These are phyloP conservation scores for Cydia splendana DNA, from an alignment of 1,140 invertebrate species.

Conservation along the genomic window DNA sequence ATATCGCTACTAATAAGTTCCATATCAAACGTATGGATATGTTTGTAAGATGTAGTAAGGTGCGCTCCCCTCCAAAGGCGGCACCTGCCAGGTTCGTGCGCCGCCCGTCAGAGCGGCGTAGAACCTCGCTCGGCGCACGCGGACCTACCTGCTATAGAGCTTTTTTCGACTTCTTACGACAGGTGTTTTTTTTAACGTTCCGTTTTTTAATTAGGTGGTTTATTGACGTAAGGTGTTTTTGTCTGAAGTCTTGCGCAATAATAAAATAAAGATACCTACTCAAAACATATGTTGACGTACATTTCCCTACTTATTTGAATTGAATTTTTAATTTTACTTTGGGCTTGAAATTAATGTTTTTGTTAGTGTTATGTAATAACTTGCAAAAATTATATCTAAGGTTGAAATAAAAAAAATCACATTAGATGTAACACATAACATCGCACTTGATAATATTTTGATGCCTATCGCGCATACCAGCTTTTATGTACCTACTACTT, in stretches of 20 bases:
- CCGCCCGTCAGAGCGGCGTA: slow-evolving; percentile 66
- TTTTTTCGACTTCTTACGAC: slow-evolving; percentile 22
- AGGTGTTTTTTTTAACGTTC: slow-evolving; percentile 19
- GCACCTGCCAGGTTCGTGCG: slow-evolving; percentile 70
- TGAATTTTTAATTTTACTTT: no score
- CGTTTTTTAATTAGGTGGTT: slow-evolving; percentile 22
- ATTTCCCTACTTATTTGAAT: no score
- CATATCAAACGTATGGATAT: slow-evolving; percentile 38
- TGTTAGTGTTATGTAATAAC: no score
- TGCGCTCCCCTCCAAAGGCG: slow-evolving; percentile 77
- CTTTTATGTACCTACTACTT: no score
- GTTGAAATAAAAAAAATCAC: no score
- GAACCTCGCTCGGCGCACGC: slow-evolving; percentile 53
- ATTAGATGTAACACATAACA: no score
- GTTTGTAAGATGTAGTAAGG: slow-evolving; percentile 76
- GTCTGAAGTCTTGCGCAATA: not conserved
- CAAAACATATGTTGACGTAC: no score
- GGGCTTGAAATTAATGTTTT: no score
- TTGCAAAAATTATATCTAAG: no score
- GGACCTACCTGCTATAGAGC: slow-evolving; percentile 52
- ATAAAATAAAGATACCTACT: not conserved
- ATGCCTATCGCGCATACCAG: no score
- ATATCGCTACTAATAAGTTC: not conserved
- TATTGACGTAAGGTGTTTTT: slow-evolving; percentile 12
- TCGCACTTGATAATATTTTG: no score